Evolutionary conservation across 23 tunicate genomes (phyloP).

Genomic region (Halocynthia aurantium): DNA sequence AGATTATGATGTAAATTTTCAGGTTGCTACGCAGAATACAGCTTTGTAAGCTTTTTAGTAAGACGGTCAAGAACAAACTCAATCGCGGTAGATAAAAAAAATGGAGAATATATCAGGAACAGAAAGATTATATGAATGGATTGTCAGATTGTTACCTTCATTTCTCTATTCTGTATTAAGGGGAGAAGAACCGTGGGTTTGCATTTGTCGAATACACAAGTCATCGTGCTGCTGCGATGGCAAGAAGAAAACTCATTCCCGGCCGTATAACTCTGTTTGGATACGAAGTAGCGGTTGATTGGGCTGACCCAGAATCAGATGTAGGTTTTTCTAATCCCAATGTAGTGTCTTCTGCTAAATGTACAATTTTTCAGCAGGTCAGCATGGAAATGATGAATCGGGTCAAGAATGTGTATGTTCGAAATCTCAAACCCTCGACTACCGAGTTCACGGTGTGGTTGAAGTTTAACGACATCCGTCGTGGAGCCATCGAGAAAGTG

Average conservation of each 20-base stretch:
- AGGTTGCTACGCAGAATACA: too few relatives aligned
- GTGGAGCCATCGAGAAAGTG: constrained; percentile 88
- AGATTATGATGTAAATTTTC: too few relatives aligned
- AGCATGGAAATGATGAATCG: constrained; percentile 67
- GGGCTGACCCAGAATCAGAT: constrained; percentile 99
- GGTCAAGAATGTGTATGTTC: constrained; percentile 85
- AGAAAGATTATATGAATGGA: too few relatives aligned
- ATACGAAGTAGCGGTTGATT: constrained; percentile 85
- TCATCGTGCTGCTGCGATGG: constrained; percentile 97
- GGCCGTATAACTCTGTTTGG: constrained; percentile 94
- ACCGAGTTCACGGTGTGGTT: constrained; percentile 57
- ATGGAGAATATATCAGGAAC: too few relatives aligned
- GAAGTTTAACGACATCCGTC: constrained; percentile 75
- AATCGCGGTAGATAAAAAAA: too few relatives aligned
- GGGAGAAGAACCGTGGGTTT: constrained; percentile 89
- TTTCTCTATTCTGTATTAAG: constrained; percentile 15
- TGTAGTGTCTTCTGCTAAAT: not conserved
- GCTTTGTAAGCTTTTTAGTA: too few relatives aligned
- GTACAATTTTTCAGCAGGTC: constrained; percentile 40
- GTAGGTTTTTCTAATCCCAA: constrained; percentile 27
- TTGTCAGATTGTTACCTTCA: too few relatives aligned
- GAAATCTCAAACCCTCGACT: constrained; percentile 74
- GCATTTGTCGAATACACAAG: constrained; percentile 91
- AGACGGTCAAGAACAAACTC: too few relatives aligned
- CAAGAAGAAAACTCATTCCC: constrained; percentile 82